These are phyloP conservation scores for human DNA, from an alignment of 2,113 vertebrate genomes.

Conservation along the genomic window GRCh38 chr6:107598001-107598500, in stretches of 20 bases:
- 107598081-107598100: neutral
- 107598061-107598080: neutral
- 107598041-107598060: neutral
- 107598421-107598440: neutral
- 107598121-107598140: neutral
- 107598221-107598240: neutral
- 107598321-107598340: neutral
- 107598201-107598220: neutral
- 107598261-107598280: neutral
- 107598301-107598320: neutral
- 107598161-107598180: too few species aligned
- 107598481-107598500: neutral
- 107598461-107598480: neutral
- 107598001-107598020: constrained; percentile 21
- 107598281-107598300: neutral
- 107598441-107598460: neutral
- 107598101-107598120: neutral
- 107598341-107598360: neutral
- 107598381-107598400: neutral
- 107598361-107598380: neutral
- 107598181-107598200: neutral
- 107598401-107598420: neutral
- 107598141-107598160: neutral
- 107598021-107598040: neutral
- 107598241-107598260: neutral